Evolutionary conservation across 2,888 invertebrate species (phyloP), one percentile per base, ranked within the genome.

Genomic region (Ypsolopha sequella): DNA sequence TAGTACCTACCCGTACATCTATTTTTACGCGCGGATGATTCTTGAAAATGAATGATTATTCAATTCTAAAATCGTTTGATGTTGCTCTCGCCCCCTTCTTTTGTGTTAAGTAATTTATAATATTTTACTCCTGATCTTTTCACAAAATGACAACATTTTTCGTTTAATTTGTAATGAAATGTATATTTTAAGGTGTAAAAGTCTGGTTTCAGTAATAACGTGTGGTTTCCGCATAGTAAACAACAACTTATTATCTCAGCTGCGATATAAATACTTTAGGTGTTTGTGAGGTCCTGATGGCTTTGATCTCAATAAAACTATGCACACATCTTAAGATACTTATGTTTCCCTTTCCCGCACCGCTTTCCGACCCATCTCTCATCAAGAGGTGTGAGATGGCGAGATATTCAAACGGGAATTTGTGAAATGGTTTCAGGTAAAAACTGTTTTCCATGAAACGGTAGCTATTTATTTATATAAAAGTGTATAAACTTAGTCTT

Each of bases 231-330:
- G 44, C 53, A 53, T 51, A 54, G 54, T 53, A 56, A 54, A 56
- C 54, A 56, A 56, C 54, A 56, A 51, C 51, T 35, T 48, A 52
- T 51, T 56, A 56, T 56, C 56, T 45, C n/a, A n/a, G n/a, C n/a
- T n/a, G n/a, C n/a, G n/a, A n/a, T n/a, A n/a, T n/a, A n/a, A n/a
- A n/a, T n/a, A n/a, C n/a, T n/a, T n/a, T n/a, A n/a, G n/a, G n/a
- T n/a, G n/a, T n/a, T n/a, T n/a, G n/a, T n/a, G n/a, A n/a, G n/a
- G n/a, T n/a, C n/a, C n/a, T n/a, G n/a, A n/a, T n/a, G n/a, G n/a
- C n/a, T n/a, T n/a, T n/a, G n/a, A n/a, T n/a, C n/a, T n/a, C n/a
- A n/a, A n/a, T n/a, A n/a, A n/a, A n/a, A n/a, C n/a, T n/a, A n/a
- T n/a, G n/a, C n/a, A n/a, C n/a, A n/a, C n/a, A n/a, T n/a, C n/a